Evolutionary conservation across 2,113 vertebrate species (phyloP).

Genomic region (Hippocampus barbouri): DNA sequence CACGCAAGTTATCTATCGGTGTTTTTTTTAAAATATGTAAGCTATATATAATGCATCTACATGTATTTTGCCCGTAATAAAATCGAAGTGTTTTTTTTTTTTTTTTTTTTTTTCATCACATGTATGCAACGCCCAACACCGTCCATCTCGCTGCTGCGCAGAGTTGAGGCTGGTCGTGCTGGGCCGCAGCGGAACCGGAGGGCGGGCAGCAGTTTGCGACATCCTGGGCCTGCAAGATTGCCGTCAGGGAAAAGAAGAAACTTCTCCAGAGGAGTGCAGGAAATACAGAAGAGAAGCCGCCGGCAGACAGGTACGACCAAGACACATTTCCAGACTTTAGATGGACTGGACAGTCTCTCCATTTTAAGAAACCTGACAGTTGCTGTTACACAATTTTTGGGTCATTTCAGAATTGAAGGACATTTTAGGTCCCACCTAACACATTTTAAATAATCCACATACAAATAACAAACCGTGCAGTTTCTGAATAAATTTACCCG

Average conservation of each 20-base stretch:
- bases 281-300: conserved; percentile 55
- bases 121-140: background rate
- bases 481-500: no score
- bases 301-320: conserved; percentile 55
- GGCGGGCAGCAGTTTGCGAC: conserved; percentile 46
- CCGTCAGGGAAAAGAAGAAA: conserved; percentile 4
- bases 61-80: no score
- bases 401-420: no score
- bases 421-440: no score
- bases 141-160: conserved; percentile 1
- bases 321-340: background rate
- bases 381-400: no score
- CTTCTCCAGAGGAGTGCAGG: conserved; percentile 23
- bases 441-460: no score
- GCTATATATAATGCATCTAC: no score
- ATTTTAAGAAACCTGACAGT: no score
- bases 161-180: conserved; percentile 71
- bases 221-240: conserved; percentile 56
- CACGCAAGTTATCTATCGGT: background rate
- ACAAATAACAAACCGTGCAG: no score
- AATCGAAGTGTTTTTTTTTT: no score
- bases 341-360: no score
- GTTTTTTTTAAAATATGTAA: background rate
- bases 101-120: no score
- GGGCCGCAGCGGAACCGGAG: conserved; percentile 54